A percentile compares a stretch with the other conserved stretches of the same genome.
These are phyloP conservation scores for Pseudomyrmex concolor DNA, from an alignment of 1,140 invertebrate species.

Conservation along the genomic window DNA sequence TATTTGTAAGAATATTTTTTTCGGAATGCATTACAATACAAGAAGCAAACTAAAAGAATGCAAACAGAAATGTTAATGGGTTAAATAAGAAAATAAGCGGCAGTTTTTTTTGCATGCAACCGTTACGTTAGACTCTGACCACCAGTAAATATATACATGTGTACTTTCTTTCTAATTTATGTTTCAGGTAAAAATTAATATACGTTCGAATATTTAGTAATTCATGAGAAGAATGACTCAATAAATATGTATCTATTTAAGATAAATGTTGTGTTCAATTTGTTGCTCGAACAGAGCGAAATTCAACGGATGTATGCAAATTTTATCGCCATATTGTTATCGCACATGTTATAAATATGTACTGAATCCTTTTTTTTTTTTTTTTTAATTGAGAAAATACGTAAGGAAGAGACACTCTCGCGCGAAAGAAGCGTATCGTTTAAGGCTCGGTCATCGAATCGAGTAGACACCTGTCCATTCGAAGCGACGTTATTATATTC, in stretches of 20 bases:
- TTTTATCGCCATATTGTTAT: slow-evolving; percentile 58
- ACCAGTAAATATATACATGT: slow-evolving; percentile 66
- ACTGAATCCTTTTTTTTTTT: no score
- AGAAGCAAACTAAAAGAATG: slow-evolving; percentile 32
- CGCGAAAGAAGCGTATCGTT: slow-evolving; percentile 64
- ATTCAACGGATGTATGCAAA: slow-evolving; percentile 60
- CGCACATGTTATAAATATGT: slow-evolving; percentile 41
- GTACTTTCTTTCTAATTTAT: slow-evolving; percentile 1
- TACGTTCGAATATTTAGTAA: no score
- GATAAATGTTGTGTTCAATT: slow-evolving; percentile 19
- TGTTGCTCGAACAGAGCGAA: slow-evolving; percentile 50
- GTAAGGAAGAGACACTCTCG: slow-evolving; percentile 31
- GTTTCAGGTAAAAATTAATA: no score
- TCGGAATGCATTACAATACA: not conserved
- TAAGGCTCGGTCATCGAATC: slow-evolving; percentile 43
- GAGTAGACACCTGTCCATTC: slow-evolving; percentile 51
- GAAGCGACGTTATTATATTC: slow-evolving; percentile 62
- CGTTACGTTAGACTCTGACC: slow-evolving; percentile 78
- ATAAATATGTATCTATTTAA: slow-evolving; percentile 5
- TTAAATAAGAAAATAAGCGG: slow-evolving; percentile 70
- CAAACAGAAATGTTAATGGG: slow-evolving; percentile 40
- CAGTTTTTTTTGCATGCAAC: slow-evolving; percentile 72
- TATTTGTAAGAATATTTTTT: slow-evolving; percentile 20
- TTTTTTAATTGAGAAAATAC: no score
- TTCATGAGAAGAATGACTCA: not conserved